Base-by-base conservation (phyloP, 2,113 vertebrate species). In the Capreolus pygargus region DNA sequence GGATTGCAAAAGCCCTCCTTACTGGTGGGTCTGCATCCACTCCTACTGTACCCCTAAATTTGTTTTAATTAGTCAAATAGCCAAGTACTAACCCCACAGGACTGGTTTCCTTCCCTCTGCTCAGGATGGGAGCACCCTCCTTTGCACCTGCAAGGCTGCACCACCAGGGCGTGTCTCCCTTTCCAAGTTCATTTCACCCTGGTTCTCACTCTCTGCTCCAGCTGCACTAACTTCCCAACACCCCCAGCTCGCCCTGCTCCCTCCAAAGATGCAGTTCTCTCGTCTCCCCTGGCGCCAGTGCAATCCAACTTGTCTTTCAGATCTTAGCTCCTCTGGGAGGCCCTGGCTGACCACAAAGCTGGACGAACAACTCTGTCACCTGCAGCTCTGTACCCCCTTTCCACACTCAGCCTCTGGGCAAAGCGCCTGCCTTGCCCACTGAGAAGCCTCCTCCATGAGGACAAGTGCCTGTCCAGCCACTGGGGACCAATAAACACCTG, bases 151-250 rank as follows among this genome's bases (percentile, higher is more conserved):
- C 36, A 17, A 55, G 55, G 6, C 83, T 43, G 33, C 8, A 13
- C 14, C 33, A 7, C 4, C 39, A 47, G 33, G 36, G 47, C 7
- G 0, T 0, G 7, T 30, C 15, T 6, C 27, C 67, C n/a, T 33
- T 19, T 50, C 25, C 5, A 2, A 43, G 9, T 13, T 23, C 36
- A 13, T 33, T 30, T 91, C 43, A 23, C 58, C 5, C 33, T 6
- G 43, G 17, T 7, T 25, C 45, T 13, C 12, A 17, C 58, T 86
- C 89, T 64, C 45, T 23, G 19, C 57, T 36, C 60, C 17, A 0
- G 45, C 25, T 54, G 64, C 14, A 39, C 9, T 12, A 17, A 47
- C 82, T 61, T 90, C 39, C 30, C 33, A 36, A 6, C 14, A 16
- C 58, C 55, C 54, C 21, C 19, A 27, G 5, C 54, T 39, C 6